phyloP scores from a whole-genome alignment of 2,113 vertebrate genomes.

The Stegostoma tigrinum region DNA sequence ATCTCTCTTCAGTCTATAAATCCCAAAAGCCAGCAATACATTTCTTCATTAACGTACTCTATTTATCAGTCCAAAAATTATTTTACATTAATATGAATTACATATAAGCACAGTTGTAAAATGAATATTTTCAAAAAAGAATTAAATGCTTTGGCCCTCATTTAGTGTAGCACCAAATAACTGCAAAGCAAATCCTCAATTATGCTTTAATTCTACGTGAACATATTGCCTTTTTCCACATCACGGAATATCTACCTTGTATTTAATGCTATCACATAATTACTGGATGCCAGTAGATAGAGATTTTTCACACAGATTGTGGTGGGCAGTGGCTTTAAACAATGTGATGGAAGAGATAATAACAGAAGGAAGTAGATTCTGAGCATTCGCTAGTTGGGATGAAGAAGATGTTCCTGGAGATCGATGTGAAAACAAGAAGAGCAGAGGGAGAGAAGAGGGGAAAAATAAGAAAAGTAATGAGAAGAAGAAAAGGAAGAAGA shows the following conservation, averaged over 20 bases:
- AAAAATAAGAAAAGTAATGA: background rate
- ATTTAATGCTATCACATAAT: conserved; percentile 66
- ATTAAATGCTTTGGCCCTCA: background rate
- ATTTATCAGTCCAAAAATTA: background rate
- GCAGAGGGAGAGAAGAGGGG: background rate
- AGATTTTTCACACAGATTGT: conserved; percentile 37
- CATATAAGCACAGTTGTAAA: background rate
- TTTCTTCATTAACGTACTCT: background rate
- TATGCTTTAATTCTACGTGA: conserved; percentile 33
- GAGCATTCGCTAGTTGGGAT: conserved; percentile 22
- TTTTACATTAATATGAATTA: background rate
- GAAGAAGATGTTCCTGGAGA: conserved; percentile 34
- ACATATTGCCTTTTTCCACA: conserved; percentile 64
- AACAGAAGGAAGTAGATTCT: conserved; percentile 35
- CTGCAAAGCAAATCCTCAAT: conserved; percentile 19
- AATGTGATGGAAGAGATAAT: conserved; percentile 38
- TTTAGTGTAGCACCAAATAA: conserved; percentile 9
- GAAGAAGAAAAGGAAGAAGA: conserved; percentile 1
- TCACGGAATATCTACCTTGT: conserved; percentile 61
- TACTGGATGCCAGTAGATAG: conserved; percentile 71
- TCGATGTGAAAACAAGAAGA: background rate
- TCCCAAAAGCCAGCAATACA: background rate
- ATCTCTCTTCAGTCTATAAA: background rate
- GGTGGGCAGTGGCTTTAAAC: conserved; percentile 32
- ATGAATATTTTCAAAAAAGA: conserved; percentile 9